phyloP scores from a whole-genome alignment of 2,888 invertebrate species.

The Aquatica leii region DNA sequence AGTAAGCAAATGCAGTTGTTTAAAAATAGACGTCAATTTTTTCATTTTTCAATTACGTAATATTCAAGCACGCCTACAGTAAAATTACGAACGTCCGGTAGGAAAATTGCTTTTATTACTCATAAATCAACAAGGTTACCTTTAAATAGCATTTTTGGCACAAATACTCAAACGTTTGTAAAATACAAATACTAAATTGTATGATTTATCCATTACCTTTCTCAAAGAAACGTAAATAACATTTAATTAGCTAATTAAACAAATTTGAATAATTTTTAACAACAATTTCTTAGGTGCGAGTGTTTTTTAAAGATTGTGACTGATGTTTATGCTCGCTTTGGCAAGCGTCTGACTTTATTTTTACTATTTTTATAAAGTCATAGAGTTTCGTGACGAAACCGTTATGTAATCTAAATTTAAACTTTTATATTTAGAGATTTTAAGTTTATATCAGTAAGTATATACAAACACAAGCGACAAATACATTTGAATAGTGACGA shows the following conservation, averaged over 20 bases:
- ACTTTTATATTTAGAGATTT: slow-evolving; percentile 43
- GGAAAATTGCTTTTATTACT: slow-evolving; percentile 23
- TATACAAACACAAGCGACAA: background rate
- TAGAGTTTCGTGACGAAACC: slow-evolving; percentile 1
- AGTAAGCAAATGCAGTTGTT: background rate
- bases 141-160: slow-evolving; percentile 14
- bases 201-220: slow-evolving; percentile 3
- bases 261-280: too few relatives aligned
- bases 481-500: slow-evolving; percentile 14
- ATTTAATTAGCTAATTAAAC: too few relatives aligned
- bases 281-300: too few relatives aligned
- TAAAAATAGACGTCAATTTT: slow-evolving; percentile 8
- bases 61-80: slow-evolving; percentile 22
- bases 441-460: slow-evolving; percentile 8
- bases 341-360: background rate
- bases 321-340: slow-evolving; percentile 2
- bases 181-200: slow-evolving; percentile 10
- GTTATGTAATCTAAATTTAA: slow-evolving; percentile 45
- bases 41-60: slow-evolving; percentile 16
- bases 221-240: slow-evolving; percentile 14
- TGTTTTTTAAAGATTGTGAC: background rate
- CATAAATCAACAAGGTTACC: slow-evolving; percentile 20
- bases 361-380: slow-evolving; percentile 10
- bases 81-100: slow-evolving; percentile 27
- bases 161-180: background rate